Evolutionary conservation across 1,140 invertebrate genomes (phyloP).

Genomic region (Drosophila chauvacae): DNA sequence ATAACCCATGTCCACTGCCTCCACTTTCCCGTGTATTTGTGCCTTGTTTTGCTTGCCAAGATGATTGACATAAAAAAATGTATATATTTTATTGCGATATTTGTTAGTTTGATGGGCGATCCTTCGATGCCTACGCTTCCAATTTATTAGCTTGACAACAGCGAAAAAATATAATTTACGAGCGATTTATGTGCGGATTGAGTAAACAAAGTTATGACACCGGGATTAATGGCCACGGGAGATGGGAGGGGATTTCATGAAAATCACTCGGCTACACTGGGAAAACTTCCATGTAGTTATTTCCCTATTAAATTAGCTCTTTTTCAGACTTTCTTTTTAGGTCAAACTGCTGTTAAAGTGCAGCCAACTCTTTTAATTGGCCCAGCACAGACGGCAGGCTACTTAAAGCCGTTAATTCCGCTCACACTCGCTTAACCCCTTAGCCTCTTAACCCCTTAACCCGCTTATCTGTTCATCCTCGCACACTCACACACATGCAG

Average conservation of each 20-base stretch:
- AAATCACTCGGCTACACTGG: background rate
- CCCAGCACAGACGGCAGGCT: constrained; percentile 7
- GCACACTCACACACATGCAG: constrained; percentile 6
- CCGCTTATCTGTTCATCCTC: constrained; percentile 57
- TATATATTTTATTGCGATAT: constrained; percentile 66
- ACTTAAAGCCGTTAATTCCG: constrained; percentile 32
- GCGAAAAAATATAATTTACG: constrained; percentile 60
- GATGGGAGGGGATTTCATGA: background rate
- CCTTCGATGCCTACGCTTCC: constrained; percentile 53
- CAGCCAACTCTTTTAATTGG: constrained; percentile 17
- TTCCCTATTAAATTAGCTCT: background rate
- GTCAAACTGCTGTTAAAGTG: constrained; percentile 9
- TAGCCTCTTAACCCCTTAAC: constrained; percentile 55
- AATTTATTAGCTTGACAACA: constrained; percentile 62
- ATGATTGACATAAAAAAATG: constrained; percentile 76
- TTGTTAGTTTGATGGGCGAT: constrained; percentile 73
- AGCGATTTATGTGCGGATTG: constrained; percentile 51
- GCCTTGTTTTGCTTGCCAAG: constrained; percentile 46
- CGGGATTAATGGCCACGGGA: constrained; percentile 9
- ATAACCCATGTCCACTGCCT: constrained; percentile 20
- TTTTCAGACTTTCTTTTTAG: background rate
- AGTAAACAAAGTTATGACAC: constrained; percentile 63
- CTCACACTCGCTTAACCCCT: constrained; percentile 46
- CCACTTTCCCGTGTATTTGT: constrained; percentile 24
- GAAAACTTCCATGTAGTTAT: background rate